These are phyloP conservation scores for Oscheius sp. DNA, from an alignment of 2,888 invertebrate genomes.

Conservation along the genomic window DNA sequence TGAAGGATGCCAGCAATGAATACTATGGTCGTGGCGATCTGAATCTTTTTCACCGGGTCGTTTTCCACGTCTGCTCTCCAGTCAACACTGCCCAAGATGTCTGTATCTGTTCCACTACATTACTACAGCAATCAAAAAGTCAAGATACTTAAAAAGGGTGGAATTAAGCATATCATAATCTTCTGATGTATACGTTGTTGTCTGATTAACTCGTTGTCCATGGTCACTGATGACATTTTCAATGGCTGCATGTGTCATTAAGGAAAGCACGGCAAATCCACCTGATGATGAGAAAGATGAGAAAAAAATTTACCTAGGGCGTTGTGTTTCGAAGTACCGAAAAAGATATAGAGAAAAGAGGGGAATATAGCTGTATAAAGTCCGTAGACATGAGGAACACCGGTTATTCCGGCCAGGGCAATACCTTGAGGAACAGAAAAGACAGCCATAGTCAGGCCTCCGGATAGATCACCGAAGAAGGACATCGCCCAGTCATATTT, in stretches of 20 bases:
- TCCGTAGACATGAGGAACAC: constrained; percentile 68
- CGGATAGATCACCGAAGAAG: constrained; percentile 66
- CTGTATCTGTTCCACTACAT: neutral
- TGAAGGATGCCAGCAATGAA: constrained; percentile 64
- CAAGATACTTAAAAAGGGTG: constrained; percentile 41
- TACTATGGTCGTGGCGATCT: constrained; percentile 66
- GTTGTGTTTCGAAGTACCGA: constrained; percentile 69
- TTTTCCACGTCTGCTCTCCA: constrained; percentile 37
- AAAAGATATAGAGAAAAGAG: constrained; percentile 68
- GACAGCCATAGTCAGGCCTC: constrained; percentile 68
- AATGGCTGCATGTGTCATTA: constrained; percentile 67
- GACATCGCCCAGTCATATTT: constrained; percentile 57
- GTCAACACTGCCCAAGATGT: constrained; percentile 41
- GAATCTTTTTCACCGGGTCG: constrained; percentile 54
- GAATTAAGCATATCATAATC: constrained; percentile 40
- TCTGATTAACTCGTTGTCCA: constrained; percentile 45
- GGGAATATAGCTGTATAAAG: constrained; percentile 69
- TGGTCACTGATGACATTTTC: constrained; percentile 61
- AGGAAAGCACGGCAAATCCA: constrained; percentile 66
- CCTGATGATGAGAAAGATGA: constrained; percentile 39
- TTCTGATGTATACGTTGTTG: constrained; percentile 30
- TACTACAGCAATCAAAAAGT: no score
- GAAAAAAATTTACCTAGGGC: constrained; percentile 53
- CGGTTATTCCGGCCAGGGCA: constrained; percentile 67
- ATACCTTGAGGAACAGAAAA: constrained; percentile 66